These are phyloP conservation scores for Cairina moschata DNA, from an alignment of 2,113 vertebrate species.

Conservation along the genomic window DNA sequence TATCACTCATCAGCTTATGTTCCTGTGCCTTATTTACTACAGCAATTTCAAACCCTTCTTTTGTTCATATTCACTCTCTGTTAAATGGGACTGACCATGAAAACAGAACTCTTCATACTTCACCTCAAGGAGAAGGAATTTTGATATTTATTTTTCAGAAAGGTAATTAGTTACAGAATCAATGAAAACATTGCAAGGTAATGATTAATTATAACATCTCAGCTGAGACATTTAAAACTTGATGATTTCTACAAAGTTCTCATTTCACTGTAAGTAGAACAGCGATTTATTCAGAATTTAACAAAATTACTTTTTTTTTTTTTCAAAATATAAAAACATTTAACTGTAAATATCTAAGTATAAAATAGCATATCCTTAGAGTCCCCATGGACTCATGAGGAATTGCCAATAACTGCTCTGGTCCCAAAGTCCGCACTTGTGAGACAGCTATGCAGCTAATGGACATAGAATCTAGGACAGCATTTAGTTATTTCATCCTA, in stretches of 20 bases:
- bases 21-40: neutral
- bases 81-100: neutral
- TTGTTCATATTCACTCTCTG: neutral
- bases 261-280: neutral
- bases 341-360: neutral
- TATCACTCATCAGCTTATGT: neutral
- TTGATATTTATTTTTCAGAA: neutral
- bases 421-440: neutral
- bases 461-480: too few relatives aligned
- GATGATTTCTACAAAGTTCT: neutral
- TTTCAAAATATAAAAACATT: neutral
- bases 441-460: neutral
- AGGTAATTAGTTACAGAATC: neutral
- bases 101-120: neutral
- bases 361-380: neutral
- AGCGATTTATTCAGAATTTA: neutral
- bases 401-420: accelerated
- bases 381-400: neutral
- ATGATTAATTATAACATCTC: neutral
- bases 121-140: neutral
- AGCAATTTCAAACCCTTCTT: neutral
- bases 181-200: neutral
- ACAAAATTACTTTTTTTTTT: neutral
- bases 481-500: neutral
- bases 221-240: neutral